phyloP scores from a whole-genome alignment of 2,113 vertebrate species.

The Enhydra lutris region DNA sequence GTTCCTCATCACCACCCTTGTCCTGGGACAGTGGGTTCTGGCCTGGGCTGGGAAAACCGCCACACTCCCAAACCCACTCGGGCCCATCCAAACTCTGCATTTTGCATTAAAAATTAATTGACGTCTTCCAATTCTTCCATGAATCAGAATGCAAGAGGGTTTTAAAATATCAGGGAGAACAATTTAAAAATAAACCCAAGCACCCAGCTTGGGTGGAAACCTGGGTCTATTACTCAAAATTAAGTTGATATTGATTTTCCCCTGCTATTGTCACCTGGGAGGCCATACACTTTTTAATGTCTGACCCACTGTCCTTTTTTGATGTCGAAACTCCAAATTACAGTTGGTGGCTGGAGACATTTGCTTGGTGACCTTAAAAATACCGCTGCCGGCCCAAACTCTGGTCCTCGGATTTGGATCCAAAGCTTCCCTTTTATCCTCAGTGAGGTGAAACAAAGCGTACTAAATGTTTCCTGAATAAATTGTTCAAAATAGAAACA shows the following conservation, averaged over 20 bases:
- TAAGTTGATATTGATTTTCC: slow-evolving; percentile 50
- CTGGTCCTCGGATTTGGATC: background rate
- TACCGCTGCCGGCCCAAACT: background rate
- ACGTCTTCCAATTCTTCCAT: slow-evolving; percentile 44
- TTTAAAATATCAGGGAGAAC: slow-evolving; percentile 53
- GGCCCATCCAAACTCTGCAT: slow-evolving; percentile 44
- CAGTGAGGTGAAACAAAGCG: slow-evolving; percentile 39
- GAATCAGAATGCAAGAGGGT: slow-evolving; percentile 22
- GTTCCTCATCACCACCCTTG: background rate
- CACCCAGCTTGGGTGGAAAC: slow-evolving; percentile 49
- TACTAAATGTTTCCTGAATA: slow-evolving; percentile 3
- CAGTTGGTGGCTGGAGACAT: background rate
- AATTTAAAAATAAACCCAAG: slow-evolving; percentile 49
- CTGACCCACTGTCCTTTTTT: slow-evolving; percentile 19
- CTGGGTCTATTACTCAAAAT: background rate
- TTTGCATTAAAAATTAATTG: slow-evolving; percentile 69
- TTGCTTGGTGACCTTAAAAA: slow-evolving; percentile 49
- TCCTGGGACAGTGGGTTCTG: background rate
- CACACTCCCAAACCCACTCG: background rate
- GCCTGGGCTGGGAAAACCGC: background rate
- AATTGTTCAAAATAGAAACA: slow-evolving; percentile 41
- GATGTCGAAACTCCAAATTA: background rate
- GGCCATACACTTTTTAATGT: background rate
- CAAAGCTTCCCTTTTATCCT: slow-evolving; percentile 17
- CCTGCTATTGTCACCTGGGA: background rate